A percentile compares a stretch with the other conserved stretches of the same genome.
phyloP scores from a whole-genome alignment of 92 coral and sea anemone species.

The Porites rus region DNA sequence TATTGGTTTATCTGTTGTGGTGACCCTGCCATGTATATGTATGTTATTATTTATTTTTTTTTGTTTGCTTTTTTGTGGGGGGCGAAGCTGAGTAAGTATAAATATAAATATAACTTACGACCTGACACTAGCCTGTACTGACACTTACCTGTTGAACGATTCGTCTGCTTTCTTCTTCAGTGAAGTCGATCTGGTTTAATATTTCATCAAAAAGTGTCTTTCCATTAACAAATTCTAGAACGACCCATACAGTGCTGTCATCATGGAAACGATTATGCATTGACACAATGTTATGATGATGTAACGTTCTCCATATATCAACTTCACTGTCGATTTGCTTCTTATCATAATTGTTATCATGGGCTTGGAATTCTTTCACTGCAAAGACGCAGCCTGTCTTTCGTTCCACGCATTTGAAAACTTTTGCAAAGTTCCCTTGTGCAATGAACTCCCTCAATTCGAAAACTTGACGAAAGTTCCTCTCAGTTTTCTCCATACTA shows the following conservation, averaged over 20 bases:
- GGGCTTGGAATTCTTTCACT: constrained; percentile 37
- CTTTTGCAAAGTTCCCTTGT: constrained; percentile 47
- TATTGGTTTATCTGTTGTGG: no score
- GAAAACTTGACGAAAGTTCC: constrained; percentile 16
- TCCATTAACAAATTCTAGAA: constrained; percentile 81
- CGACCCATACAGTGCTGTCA: constrained; percentile 11
- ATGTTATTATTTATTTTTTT: no score
- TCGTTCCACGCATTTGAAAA: constrained; percentile 39
- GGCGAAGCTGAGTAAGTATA: no score
- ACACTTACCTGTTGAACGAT: constrained; percentile 69
- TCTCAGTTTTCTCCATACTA: constrained; percentile 2
- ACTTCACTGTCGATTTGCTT: constrained; percentile 33
- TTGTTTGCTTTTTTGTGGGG: no score
- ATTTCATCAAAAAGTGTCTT: constrained; percentile 82
- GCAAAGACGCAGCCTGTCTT: constrained; percentile 29
- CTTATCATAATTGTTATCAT: constrained; percentile 17
- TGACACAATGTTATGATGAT: constrained; percentile 48
- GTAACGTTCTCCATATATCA: constrained; percentile 32
- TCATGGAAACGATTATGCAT: constrained; percentile 25
- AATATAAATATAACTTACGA: neutral
- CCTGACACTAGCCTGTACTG: neutral
- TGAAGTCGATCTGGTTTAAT: constrained; percentile 49
- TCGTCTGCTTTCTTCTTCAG: constrained; percentile 68
- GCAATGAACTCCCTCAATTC: constrained; percentile 43
- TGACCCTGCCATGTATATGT: no score